phyloP scores from a whole-genome alignment of 2,113 vertebrate genomes.

The Telmatochromis sp. region DNA sequence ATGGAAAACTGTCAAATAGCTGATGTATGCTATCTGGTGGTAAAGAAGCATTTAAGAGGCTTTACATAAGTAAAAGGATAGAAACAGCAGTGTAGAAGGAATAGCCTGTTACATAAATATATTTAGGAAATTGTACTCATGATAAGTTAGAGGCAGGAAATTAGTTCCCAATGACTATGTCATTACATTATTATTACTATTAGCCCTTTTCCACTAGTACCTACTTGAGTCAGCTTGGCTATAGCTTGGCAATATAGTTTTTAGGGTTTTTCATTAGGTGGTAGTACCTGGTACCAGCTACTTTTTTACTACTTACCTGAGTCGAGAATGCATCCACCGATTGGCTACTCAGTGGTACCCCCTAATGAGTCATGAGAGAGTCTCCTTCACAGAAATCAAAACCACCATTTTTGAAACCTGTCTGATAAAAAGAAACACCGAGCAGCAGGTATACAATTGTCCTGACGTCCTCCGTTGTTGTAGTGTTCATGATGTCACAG shows the following conservation, averaged over 20 bases:
- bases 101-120: not conserved
- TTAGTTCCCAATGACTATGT: not conserved
- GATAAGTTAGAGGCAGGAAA: not conserved
- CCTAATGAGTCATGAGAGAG: not conserved
- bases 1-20: not conserved
- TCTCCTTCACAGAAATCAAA: not conserved
- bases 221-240: fast-evolving
- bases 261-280: not conserved
- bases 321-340: not conserved
- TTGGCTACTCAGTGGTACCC: not conserved
- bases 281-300: not conserved
- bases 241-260: not conserved
- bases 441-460: not conserved
- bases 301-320: not conserved
- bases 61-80: not conserved
- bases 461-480: not conserved
- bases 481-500: not conserved
- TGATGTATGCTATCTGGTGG: not conserved
- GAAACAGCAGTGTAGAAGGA: not conserved
- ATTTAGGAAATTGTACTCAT: not conserved
- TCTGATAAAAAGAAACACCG: not conserved
- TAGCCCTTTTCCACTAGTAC: not conserved
- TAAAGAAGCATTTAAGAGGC: not conserved
- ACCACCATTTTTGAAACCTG: not conserved
- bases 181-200: not conserved